Conservation (phyloP, 1,140 invertebrate species). For the Bursaphelenchus mucronatus region DNA sequence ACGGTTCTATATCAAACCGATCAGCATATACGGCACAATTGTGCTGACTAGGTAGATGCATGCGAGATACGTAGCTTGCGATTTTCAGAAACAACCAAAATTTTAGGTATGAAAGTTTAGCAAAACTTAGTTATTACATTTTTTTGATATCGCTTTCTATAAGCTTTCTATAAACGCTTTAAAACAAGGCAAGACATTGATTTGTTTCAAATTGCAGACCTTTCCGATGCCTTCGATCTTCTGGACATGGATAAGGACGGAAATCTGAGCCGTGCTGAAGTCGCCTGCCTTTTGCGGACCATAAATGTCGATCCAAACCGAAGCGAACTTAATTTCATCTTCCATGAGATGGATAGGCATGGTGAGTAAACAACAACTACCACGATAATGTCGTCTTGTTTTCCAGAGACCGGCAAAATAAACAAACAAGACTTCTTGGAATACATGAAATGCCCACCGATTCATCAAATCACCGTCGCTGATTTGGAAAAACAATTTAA, state of each 20-base stretch:
- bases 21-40: too few species aligned
- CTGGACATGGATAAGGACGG: constrained; percentile 58
- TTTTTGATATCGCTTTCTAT: too few species aligned
- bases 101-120: too few species aligned
- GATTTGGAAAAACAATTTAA: constrained; percentile 50
- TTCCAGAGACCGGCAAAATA: constrained; percentile 56
- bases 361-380: constrained; percentile 38
- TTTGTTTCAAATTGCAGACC: constrained; percentile 40
- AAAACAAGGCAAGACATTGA: constrained; percentile 13
- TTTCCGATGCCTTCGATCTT: constrained; percentile 55
- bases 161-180: background rate
- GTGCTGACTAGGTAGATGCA: too few species aligned
- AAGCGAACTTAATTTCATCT: constrained; percentile 55
- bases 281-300: constrained; percentile 51
- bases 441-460: constrained; percentile 50
- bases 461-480: constrained; percentile 49
- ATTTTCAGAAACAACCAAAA: too few species aligned
- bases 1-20: too few species aligned
- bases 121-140: too few species aligned
- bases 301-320: constrained; percentile 56
- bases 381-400: background rate
- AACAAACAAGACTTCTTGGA: constrained; percentile 54
- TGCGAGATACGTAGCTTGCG: too few species aligned
- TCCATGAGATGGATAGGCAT: constrained; percentile 54
- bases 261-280: constrained; percentile 44